These are phyloP conservation scores for Calliphora vicina DNA, from an alignment of 1,140 invertebrate genomes.

Conservation along the genomic window DNA sequence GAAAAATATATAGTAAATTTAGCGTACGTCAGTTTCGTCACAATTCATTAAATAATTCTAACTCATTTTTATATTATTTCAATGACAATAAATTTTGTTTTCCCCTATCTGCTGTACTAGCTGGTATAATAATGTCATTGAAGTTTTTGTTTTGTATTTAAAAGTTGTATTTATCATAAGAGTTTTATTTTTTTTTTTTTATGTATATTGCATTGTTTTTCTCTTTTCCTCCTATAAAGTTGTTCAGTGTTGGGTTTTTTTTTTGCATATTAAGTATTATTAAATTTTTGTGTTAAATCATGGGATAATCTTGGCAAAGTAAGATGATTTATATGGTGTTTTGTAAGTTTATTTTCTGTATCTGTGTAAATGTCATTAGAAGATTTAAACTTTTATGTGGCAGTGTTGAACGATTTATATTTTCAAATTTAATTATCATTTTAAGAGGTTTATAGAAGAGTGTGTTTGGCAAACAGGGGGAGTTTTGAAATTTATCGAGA, in stretches of 20 bases:
- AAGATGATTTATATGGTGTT: not conserved
- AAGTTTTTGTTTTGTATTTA: not conserved
- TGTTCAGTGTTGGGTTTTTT: too few species aligned
- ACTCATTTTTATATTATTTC: not conserved
- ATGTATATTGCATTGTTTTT: not conserved
- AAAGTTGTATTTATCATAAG: not conserved
- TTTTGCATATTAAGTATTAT: not conserved
- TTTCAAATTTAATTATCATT: too few species aligned
- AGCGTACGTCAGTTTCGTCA: too few species aligned
- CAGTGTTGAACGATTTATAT: too few species aligned
- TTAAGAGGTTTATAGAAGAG: too few species aligned
- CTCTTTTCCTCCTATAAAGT: too few species aligned
- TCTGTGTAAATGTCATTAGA: not conserved
- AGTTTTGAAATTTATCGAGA: too few species aligned
- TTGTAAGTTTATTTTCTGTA: not conserved
- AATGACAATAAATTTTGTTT: not conserved
- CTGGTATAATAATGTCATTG: not conserved
- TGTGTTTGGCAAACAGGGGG: too few species aligned
- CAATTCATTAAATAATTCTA: not conserved
- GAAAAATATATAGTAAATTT: too few species aligned
- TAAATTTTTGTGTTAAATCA: conserved; percentile 9
- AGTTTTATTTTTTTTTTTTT: not conserved
- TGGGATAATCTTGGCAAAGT: not conserved
- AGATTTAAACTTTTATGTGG: too few species aligned
- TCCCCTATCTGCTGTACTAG: not conserved